These are phyloP conservation scores for Elaphurus davidianus DNA, from an alignment of 2,113 vertebrate genomes.

Conservation along the genomic window DNA sequence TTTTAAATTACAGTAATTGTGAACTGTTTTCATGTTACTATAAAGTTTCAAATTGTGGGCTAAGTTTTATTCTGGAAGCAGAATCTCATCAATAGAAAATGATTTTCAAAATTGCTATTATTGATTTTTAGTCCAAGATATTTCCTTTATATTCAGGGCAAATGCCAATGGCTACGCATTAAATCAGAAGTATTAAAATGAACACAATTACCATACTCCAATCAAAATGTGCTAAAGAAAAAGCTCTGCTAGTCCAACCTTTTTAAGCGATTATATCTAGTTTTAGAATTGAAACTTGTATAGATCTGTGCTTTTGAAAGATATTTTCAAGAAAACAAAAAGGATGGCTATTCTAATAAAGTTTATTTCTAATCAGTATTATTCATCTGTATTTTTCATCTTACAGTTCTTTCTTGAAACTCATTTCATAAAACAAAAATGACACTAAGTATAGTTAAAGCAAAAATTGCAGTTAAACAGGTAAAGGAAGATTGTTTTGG, in stretches of 20 bases:
- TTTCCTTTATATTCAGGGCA: constrained; percentile 32
- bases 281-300: not conserved
- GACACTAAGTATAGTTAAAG: not conserved
- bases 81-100: constrained; percentile 59
- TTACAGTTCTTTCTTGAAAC: not conserved
- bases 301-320: not conserved
- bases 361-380: not conserved
- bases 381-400: not conserved
- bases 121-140: not conserved
- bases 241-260: not conserved
- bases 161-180: not conserved
- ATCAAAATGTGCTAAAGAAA: not conserved
- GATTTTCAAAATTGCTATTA: constrained; percentile 67
- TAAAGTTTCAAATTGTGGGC: constrained; percentile 64
- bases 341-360: not conserved
- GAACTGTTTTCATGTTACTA: constrained; percentile 71
- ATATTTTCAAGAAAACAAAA: not conserved
- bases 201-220: not conserved
- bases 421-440: not conserved
- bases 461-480: not conserved
- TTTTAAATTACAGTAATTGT: constrained; percentile 82
- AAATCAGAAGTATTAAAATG: constrained; percentile 32
- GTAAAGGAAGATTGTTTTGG: not conserved
- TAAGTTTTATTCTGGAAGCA: constrained; percentile 60
- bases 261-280: not conserved